These are phyloP conservation scores for Aphelenchoides fujianensis DNA, from an alignment of 1,140 invertebrate species.

Conservation along the genomic window DNA sequence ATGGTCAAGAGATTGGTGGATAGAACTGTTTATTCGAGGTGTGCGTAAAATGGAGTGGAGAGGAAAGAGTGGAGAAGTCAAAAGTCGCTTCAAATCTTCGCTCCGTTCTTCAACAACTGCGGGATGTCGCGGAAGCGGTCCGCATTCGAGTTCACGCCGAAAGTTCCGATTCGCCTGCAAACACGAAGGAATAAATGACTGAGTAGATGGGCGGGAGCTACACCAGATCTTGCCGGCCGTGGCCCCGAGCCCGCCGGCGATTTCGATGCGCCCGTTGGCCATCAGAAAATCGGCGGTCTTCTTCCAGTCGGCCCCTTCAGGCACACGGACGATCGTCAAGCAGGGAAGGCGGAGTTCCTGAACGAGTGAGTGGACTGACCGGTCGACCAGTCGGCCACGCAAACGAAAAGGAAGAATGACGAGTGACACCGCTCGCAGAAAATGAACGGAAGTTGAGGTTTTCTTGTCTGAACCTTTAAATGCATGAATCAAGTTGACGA, in stretches of 20 bases:
- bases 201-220: conserved; percentile 74
- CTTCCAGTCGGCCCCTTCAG: conserved; percentile 71
- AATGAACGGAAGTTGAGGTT: too few relatives aligned
- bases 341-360: conserved; percentile 70
- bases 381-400: too few relatives aligned
- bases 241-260: conserved; percentile 75
- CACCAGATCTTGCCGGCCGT: conserved; percentile 73
- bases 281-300: conserved; percentile 71
- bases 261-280: conserved; percentile 75
- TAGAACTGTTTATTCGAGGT: too few relatives aligned
- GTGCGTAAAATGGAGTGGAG: too few relatives aligned
- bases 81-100: conserved; percentile 19
- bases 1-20: too few relatives aligned
- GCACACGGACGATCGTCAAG: conserved; percentile 74
- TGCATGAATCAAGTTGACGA: conserved; percentile 62
- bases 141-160: conserved; percentile 42
- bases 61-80: conserved; percentile 15
- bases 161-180: conserved; percentile 47
- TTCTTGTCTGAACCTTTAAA: too few relatives aligned
- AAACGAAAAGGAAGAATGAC: too few relatives aligned
- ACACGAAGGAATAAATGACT: neutral
- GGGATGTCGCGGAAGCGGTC: conserved; percentile 9
- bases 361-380: too few relatives aligned
- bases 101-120: neutral
- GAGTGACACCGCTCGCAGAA: too few relatives aligned